Percentiles rank a stretch among this genome's conserved stretches.
These are phyloP conservation scores for Borostomias antarcticus DNA, from an alignment of 2,797 vertebrate genomes.

Conservation along the genomic window DNA sequence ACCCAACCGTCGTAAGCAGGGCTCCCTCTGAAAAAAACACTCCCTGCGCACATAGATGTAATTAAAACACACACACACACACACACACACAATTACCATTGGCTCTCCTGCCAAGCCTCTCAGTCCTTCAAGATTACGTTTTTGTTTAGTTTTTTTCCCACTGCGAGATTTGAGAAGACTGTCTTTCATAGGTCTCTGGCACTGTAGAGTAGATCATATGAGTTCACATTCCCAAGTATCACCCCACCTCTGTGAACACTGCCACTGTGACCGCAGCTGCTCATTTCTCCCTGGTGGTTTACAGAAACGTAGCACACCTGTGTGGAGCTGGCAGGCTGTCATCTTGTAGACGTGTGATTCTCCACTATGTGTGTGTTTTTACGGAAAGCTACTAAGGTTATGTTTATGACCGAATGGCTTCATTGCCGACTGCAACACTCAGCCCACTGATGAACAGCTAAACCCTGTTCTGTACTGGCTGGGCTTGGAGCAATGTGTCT, in stretches of 20 bases:
- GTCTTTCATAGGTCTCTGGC: background rate
- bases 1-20: too few species aligned
- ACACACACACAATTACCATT: background rate
- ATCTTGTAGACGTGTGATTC: conserved; percentile 22
- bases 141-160: background rate
- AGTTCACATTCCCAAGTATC: conserved; percentile 44
- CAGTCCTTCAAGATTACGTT: background rate
- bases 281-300: conserved; percentile 34
- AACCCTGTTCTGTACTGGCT: conserved; percentile 11
- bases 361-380: conserved; percentile 1
- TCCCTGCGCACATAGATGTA: too few species aligned
- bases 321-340: conserved; percentile 22
- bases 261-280: conserved; percentile 36
- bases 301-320: conserved; percentile 40
- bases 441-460: conserved; percentile 8
- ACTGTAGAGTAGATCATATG: conserved; percentile 32
- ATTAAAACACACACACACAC: too few species aligned
- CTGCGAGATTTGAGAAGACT: background rate
- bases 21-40: too few species aligned
- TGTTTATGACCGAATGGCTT: conserved; percentile 40
- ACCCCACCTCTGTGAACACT: conserved; percentile 48
- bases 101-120: background rate
- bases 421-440: conserved; percentile 45
- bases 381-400: conserved; percentile 18
- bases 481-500: conserved; percentile 13